phyloP scores from a whole-genome alignment of 30 jellyfish, hydroid and myxozoan species.

The Turritopsis dohrnii region DNA sequence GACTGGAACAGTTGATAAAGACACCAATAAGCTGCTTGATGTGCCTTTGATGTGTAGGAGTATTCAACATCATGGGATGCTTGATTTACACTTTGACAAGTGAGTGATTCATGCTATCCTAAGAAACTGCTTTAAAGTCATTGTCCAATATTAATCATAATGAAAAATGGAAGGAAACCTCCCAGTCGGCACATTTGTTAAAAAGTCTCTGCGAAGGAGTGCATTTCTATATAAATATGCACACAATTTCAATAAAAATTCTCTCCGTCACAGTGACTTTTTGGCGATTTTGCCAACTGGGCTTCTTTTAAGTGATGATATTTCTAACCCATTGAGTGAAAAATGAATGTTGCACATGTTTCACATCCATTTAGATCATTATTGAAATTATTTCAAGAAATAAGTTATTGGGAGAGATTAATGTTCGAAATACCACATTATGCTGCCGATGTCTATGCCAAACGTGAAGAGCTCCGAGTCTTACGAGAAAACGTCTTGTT shows the following conservation, averaged over 20 bases:
- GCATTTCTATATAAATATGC: no score
- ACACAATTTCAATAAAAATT: no score
- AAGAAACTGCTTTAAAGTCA: background rate
- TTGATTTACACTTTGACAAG: conserved; percentile 90
- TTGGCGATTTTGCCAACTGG: no score
- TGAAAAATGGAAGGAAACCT: no score
- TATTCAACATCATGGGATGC: conserved; percentile 81
- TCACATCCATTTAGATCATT: conserved; percentile 42
- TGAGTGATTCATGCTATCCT: background rate
- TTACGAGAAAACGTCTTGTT: conserved; percentile 77
- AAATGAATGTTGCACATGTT: background rate
- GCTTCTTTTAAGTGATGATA: no score
- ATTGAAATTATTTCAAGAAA: conserved; percentile 86
- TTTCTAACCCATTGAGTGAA: no score
- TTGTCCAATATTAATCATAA: no score
- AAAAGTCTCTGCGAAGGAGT: no score
- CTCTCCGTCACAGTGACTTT: no score
- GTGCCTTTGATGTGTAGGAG: conserved; percentile 87
- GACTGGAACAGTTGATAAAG: conserved; percentile 96
- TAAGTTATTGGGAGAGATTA: conserved; percentile 92
- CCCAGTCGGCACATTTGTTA: no score
- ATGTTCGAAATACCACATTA: conserved; percentile 97
- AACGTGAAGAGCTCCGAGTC: conserved; percentile 84
- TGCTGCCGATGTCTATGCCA: conserved; percentile 91
- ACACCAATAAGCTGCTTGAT: conserved; percentile 70